A percentile compares a stretch with the other conserved stretches of the same genome.
phyloP scores from a whole-genome alignment of 2,888 invertebrate genomes.

The Drosophila pseudotakahashii region DNA sequence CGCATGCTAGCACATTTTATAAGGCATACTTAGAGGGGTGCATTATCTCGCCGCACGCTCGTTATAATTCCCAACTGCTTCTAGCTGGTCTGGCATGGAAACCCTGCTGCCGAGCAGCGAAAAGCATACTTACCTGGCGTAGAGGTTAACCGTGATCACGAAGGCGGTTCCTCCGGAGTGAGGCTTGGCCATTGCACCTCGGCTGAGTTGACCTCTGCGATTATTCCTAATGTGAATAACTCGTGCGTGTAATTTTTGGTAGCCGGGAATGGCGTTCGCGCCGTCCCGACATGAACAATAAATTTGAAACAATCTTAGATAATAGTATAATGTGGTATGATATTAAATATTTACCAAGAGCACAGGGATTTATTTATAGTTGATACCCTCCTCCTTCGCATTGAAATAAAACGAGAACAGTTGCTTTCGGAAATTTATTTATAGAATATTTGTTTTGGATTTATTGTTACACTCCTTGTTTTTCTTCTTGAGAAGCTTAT shows the following conservation, averaged over 20 bases:
- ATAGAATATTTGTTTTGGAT: conserved; percentile 53
- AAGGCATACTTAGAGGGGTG: conserved; percentile 61
- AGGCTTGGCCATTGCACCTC: conserved; percentile 87
- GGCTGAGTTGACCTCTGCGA: conserved; percentile 91
- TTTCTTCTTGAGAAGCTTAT: conserved; percentile 56
- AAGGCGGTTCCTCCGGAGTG: conserved; percentile 80
- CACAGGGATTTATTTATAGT: no score
- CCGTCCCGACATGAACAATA: conserved; percentile 85
- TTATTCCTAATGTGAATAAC: conserved; percentile 90
- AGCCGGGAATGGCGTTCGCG: conserved; percentile 88
- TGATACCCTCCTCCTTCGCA: no score
- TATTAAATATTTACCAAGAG: no score
- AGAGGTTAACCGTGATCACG: conserved; percentile 77
- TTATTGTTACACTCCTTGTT: conserved; percentile 39
- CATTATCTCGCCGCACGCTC: conserved; percentile 37
- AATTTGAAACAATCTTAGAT: conserved; percentile 7
- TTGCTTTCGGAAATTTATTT: conserved; percentile 59
- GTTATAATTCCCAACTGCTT: conserved; percentile 35
- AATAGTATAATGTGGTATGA: no score
- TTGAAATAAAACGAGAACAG: not conserved
- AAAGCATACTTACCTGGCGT: conserved; percentile 80
- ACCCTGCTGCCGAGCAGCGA: conserved; percentile 2
- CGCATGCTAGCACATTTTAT: conserved; percentile 69
- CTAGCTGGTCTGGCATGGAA: conserved; percentile 62
- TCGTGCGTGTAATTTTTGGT: conserved; percentile 89